Conservation (phyloP, 2,888 invertebrate species). For the Carcina quercana region DNA sequence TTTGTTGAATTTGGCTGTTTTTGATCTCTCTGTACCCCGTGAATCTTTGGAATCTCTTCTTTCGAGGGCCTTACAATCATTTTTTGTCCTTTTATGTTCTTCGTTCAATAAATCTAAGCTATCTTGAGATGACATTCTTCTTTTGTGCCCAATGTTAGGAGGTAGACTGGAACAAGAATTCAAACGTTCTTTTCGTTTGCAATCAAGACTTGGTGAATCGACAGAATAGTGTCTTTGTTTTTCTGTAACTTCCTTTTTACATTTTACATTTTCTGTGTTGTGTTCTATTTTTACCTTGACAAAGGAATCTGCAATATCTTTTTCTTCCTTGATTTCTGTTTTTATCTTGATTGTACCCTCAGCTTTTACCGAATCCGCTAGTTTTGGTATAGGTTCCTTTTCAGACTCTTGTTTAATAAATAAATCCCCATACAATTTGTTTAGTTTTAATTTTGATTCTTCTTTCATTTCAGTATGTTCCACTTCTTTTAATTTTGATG, state of each 20-base stretch:
- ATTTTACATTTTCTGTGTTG: slow-evolving; percentile 26
- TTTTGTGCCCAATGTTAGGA: slow-evolving; percentile 79
- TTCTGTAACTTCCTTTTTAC: slow-evolving; percentile 40
- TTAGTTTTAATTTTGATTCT: slow-evolving; percentile 43
- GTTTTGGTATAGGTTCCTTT: slow-evolving; percentile 44
- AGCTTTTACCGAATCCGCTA: slow-evolving; percentile 21
- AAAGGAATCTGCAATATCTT: slow-evolving; percentile 2
- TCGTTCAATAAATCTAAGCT: slow-evolving; percentile 73
- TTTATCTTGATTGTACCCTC: slow-evolving; percentile 24
- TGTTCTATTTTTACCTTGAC: slow-evolving; percentile 50
- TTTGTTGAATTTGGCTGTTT: slow-evolving; percentile 74
- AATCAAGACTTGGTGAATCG: slow-evolving; percentile 57
- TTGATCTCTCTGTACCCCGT: slow-evolving; percentile 51
- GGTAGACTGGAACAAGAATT: slow-evolving; percentile 76
- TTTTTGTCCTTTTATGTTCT: slow-evolving; percentile 77
- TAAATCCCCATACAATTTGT: slow-evolving; percentile 57
- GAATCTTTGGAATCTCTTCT: slow-evolving; percentile 83
- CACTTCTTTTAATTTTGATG: slow-evolving; percentile 49
- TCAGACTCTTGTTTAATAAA: slow-evolving; percentile 64
- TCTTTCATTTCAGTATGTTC: slow-evolving; percentile 52
- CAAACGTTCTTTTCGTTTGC: slow-evolving; percentile 75
- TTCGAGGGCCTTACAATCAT: slow-evolving; percentile 68
- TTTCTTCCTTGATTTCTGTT: slow-evolving; percentile 24
- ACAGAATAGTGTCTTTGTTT: slow-evolving; percentile 67
- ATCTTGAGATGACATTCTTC: slow-evolving; percentile 87